Base-by-base conservation (phyloP, 2,888 invertebrate species). In the Andrena bucephala region DNA sequence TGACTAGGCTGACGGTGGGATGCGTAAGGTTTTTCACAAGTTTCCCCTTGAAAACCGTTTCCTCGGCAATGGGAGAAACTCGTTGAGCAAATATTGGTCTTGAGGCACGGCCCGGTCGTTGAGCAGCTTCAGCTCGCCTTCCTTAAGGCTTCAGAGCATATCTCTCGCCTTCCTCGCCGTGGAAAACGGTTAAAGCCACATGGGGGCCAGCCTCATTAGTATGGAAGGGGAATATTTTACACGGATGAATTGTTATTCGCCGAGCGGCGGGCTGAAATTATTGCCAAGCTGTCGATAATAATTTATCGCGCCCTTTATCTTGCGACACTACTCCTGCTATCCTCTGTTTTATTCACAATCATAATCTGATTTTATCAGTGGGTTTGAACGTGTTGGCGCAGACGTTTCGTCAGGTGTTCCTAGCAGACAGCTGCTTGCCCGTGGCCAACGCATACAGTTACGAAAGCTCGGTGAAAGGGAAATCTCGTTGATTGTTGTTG, bases 401-500 rank as follows among this genome's bases (percentile, higher is more conserved):
- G 77, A 76, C 83, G 63, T 83, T 83, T 84, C 83, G 77, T 84
- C 83, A 84, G 84, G 80, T 84, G 80, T 80, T 80, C 16, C 78
- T 36, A 13, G 57, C 69, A 42, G n/a, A 72, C 72, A 77, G 69
- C 72, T 60, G 72, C 57, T 57, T 27, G 52, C 48, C 24, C 27
- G 60, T 75, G 57, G 33, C 10, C 74, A 50, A 48, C 70, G 27
- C 27, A 81, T 70, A 74, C 65, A 67, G 74, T 85, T 81, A 83
- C 82, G 78, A 82, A 81, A 86, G 83, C 72, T 72, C 66, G 81
- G 87, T 87, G 87, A 88, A 88, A 87, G 87, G 87, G 86, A 88
- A 87, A 87, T 83, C 86, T 76, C 71, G 75, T 62, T 77, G 83
- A 88, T 87, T 83, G 85, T 87, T 85, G 84, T 84, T 57, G 85